Percentiles rank a stretch among this genome's conserved stretches.
phyloP scores from a whole-genome alignment of 1,140 invertebrate genomes.

The Gryllus bimaculatus region DNA sequence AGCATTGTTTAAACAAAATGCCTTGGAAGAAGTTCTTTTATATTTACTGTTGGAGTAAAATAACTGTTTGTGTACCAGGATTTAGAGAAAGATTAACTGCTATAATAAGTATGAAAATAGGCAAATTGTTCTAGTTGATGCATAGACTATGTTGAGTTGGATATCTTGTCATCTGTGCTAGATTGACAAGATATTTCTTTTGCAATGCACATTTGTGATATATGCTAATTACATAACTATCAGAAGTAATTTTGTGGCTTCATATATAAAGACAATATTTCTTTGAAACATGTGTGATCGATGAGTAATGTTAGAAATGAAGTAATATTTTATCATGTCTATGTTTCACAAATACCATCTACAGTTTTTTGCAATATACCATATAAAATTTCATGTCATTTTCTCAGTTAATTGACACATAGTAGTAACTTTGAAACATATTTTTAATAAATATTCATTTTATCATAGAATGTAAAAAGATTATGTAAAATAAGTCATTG shows the following conservation, averaged over 20 bases:
- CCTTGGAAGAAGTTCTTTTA: not conserved
- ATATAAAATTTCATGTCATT: no score
- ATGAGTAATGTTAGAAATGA: no score
- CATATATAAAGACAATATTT: not conserved
- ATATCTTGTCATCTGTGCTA: not conserved
- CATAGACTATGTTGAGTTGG: not conserved
- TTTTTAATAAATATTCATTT: no score
- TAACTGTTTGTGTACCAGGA: not conserved
- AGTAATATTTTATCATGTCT: no score
- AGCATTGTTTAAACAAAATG: not conserved
- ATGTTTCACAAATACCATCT: no score
- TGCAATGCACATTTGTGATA: conserved; percentile 2
- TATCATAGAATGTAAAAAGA: no score
- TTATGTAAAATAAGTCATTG: no score
- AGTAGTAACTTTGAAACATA: no score
- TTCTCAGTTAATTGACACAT: no score
- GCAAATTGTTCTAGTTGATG: not conserved
- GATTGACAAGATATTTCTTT: not conserved
- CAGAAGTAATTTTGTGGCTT: not conserved
- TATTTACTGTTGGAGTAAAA: not conserved
- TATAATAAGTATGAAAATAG: not conserved
- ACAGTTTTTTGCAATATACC: no score
- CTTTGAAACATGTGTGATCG: not conserved
- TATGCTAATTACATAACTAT: not conserved
- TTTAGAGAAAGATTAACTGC: not conserved